These are phyloP conservation scores for Passer domesticus DNA, from an alignment of 2,113 vertebrate genomes.

Conservation along the genomic window DNA sequence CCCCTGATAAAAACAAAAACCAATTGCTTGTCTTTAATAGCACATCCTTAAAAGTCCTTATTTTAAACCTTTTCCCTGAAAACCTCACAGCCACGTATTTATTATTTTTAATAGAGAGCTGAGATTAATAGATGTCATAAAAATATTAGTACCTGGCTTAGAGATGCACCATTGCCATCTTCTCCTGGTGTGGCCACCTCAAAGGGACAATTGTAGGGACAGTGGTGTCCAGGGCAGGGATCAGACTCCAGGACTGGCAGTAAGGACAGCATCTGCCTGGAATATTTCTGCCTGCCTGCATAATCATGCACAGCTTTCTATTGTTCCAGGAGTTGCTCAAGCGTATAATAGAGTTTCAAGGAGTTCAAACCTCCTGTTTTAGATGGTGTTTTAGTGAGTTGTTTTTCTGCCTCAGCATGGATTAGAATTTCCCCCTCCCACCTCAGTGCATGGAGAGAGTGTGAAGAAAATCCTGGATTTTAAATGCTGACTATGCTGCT, in stretches of 20 bases:
- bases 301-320: slow-evolving; percentile 14
- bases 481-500: neutral
- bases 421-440: neutral
- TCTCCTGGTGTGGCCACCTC: neutral
- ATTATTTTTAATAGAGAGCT: neutral
- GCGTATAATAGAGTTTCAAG: slow-evolving; percentile 66
- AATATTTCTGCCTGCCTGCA: slow-evolving; percentile 24
- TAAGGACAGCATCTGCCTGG: slow-evolving; percentile 54
- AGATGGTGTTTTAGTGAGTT: slow-evolving; percentile 23
- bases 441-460: neutral
- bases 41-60: neutral
- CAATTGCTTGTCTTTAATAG: neutral
- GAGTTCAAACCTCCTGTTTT: slow-evolving; percentile 60
- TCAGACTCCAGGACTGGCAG: neutral
- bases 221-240: neutral
- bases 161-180: neutral
- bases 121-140: neutral
- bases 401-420: slow-evolving; percentile 23
- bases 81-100: neutral
- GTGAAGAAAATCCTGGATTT: neutral
- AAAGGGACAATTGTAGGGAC: neutral
- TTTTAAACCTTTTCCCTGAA: neutral
- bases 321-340: slow-evolving; percentile 58
- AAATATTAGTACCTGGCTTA: neutral
- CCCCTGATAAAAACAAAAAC: neutral